A percentile compares a stretch with the other conserved stretches of the same genome.
These are phyloP conservation scores for Cossypha polioptera DNA, from an alignment of 2,797 vertebrate genomes.

Conservation along the genomic window DNA sequence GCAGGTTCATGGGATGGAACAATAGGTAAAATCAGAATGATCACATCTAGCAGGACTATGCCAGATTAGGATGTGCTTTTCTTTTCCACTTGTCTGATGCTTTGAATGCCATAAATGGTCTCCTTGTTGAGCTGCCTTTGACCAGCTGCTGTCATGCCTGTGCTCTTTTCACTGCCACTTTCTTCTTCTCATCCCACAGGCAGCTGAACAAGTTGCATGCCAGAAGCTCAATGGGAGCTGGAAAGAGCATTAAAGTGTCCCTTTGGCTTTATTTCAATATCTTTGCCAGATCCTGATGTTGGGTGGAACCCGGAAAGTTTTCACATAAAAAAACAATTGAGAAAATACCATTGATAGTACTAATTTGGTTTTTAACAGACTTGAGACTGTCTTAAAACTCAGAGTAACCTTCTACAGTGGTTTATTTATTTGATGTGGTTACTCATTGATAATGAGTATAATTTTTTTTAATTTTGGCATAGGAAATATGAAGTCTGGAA, in stretches of 20 bases:
- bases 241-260: slow-evolving; percentile 30
- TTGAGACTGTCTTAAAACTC: not conserved
- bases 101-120: not conserved
- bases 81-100: not conserved
- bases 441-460: not conserved
- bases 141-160: not conserved
- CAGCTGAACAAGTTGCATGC: not conserved
- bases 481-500: not conserved
- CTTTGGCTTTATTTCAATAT: slow-evolving; percentile 13
- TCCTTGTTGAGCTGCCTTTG: not conserved
- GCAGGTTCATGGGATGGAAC: not conserved
- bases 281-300: slow-evolving; percentile 8
- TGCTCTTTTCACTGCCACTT: not conserved
- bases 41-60: not conserved
- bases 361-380: not conserved
- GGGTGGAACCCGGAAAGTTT: slow-evolving; percentile 27
- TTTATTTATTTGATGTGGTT: not conserved
- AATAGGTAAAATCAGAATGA: not conserved
- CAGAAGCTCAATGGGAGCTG: slow-evolving; percentile 38
- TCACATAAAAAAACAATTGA: slow-evolving; percentile 38
- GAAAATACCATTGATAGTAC: slow-evolving; percentile 23
- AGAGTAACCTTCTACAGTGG: not conserved
- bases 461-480: not conserved
- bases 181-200: not conserved
- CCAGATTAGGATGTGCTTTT: not conserved